Evolutionary conservation across 2,888 invertebrate genomes (phyloP), one percentile per base, ranked within the genome.

Genomic region (Campaea margaritaria): DNA sequence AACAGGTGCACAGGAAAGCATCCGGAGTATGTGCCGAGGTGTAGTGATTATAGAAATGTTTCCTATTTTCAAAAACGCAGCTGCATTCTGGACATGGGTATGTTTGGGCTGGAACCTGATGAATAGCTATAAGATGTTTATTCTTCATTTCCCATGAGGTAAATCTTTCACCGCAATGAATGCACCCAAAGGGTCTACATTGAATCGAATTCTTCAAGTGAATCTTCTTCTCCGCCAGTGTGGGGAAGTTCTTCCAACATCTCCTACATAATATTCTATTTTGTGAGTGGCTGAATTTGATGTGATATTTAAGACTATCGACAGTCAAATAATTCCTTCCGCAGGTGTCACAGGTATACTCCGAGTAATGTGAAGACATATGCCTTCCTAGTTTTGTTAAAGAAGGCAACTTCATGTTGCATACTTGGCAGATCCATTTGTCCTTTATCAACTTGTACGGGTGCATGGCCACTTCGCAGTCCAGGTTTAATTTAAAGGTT

Each of bases 331-430:
- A 91, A 27, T 80, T 78, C 12, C 85, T 79, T 0, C 87, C 91
- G 54, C 91, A 92, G 0, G 82, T 69, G 46, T 91, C 91, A 50
- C 91, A 92, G 0, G 89, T 88, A 47, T 75, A 86, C 21, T 81
- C 82, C 16, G 78, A 76, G 43, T 85, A 91, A 68, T 92, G 91
- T 0, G 83, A 65, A 0, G 86, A 81, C 0, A 87, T 90, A 48
- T 92, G 91, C 2, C 89, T 76, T 47, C 83, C 82, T 0, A 92
- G 72, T 16, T 83, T 87, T 0, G 76, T 79, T 3, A 91, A 60
- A 0, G 84, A 77, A 0, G 90, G 82, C 42, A 87, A 61, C 66
- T 85, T 87, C 50, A 75, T 73, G 2, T 78, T 67, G 54, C 91
- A 91, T 10, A 85, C 62, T 11, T 70, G 78, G 58, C 91, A 91